These are phyloP conservation scores for Paralichthys olivaceus DNA, from an alignment of 2,113 vertebrate genomes.

Conservation along the genomic window DNA sequence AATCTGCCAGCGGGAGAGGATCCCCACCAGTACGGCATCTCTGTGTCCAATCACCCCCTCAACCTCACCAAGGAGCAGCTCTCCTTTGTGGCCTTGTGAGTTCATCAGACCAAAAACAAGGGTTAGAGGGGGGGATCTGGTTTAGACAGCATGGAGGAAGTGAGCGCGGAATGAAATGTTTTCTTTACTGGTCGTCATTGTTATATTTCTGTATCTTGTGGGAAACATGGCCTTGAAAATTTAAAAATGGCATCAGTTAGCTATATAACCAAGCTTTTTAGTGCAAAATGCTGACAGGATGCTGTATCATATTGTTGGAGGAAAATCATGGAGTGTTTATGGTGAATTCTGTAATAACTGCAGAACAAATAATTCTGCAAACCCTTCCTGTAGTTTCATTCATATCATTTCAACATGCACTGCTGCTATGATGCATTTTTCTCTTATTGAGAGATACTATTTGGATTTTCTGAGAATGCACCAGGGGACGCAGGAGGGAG, in stretches of 20 bases:
- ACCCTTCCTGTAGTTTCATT: background rate
- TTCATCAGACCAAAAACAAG: slow-evolving; percentile 28
- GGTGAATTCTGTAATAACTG: background rate
- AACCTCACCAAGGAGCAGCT: slow-evolving; percentile 98
- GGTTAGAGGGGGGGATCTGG: background rate
- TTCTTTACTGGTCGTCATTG: background rate
- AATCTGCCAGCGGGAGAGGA: slow-evolving; percentile 85
- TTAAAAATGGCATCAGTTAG: background rate
- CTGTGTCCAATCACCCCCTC: slow-evolving; percentile 92
- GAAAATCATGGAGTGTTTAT: background rate
- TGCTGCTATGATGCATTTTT: background rate
- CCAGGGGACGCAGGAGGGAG: slow-evolving; percentile 16
- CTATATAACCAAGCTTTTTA: background rate
- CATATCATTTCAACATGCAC: background rate
- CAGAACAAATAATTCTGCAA: background rate
- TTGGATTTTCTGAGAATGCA: slow-evolving; percentile 25
- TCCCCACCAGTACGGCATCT: slow-evolving; percentile 88
- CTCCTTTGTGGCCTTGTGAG: slow-evolving; percentile 90
- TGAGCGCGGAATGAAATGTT: background rate
- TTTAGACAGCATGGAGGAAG: background rate
- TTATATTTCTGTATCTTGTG: background rate
- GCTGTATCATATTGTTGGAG: background rate
- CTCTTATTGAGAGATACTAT: background rate
- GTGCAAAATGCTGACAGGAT: background rate
- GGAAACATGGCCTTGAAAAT: background rate